Evolutionary conservation across 2,797 vertebrate genomes (phyloP).

Genomic region (Varecia variegata): DNA sequence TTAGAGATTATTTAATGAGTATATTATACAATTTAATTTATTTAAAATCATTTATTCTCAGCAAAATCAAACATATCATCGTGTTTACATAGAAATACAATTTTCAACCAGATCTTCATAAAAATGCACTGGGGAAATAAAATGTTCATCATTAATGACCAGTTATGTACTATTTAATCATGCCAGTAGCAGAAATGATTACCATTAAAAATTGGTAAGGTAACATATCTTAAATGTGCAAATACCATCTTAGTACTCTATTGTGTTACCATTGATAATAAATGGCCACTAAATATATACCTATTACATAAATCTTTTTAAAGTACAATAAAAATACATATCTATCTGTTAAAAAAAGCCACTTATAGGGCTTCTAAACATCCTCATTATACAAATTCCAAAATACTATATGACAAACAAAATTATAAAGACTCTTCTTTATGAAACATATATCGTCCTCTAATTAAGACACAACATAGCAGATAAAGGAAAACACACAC

Average conservation of each 20-base stretch:
- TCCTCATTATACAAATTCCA: conserved; percentile 86
- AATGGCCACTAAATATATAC: conserved; percentile 86
- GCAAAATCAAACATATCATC: conserved; percentile 85
- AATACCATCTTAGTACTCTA: conserved; percentile 80
- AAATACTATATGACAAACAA: conserved; percentile 87
- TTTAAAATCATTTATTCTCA: conserved; percentile 87
- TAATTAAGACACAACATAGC: conserved; percentile 78
- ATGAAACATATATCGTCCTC: conserved; percentile 82
- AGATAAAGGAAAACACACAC: conserved; percentile 60
- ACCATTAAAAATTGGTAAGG: conserved; percentile 83
- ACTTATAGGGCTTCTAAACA: conserved; percentile 84
- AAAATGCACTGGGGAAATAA: conserved; percentile 81
- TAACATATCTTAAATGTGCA: conserved; percentile 83
- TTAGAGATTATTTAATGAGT: conserved; percentile 62
- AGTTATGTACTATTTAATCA: conserved; percentile 78
- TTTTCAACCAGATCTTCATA: conserved; percentile 80
- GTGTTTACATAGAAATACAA: conserved; percentile 87
- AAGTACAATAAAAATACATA: conserved; percentile 90
- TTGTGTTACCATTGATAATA: conserved; percentile 82
- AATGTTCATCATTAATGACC: conserved; percentile 66
- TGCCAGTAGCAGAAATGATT: conserved; percentile 78
- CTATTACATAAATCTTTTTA: conserved; percentile 86
- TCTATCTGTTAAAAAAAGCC: conserved; percentile 88
- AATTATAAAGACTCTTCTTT: conserved; percentile 85
- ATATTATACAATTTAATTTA: conserved; percentile 72